Percentiles rank a stretch among this genome's conserved stretches.
These are phyloP conservation scores for Pseudococcus jackbeardsleyi DNA, from an alignment of 2,888 invertebrate species.

Conservation along the genomic window DNA sequence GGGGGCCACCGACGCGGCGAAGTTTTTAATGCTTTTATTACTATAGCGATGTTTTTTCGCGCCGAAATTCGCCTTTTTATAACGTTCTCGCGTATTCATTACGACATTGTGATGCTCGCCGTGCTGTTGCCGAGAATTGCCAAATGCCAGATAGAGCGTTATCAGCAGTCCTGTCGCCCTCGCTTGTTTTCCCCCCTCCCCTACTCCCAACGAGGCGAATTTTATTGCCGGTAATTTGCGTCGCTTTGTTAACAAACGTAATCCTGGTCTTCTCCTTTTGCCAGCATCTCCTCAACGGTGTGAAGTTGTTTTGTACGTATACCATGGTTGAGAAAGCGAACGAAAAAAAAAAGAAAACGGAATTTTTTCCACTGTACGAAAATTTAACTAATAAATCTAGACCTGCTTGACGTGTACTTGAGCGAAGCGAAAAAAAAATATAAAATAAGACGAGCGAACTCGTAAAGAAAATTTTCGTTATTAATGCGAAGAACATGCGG, in stretches of 20 bases:
- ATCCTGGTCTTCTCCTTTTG: not conserved
- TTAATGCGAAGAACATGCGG: not conserved
- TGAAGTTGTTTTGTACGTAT: not conserved
- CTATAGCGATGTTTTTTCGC: constrained; percentile 26
- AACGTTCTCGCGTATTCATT: constrained; percentile 45
- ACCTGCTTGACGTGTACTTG: constrained; percentile 26
- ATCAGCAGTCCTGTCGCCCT: not conserved
- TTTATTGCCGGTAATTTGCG: constrained; percentile 46
- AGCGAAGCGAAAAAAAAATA: not conserved
- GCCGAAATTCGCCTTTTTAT: constrained; percentile 15
- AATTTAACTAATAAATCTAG: constrained; percentile 33
- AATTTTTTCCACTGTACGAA: constrained; percentile 14
- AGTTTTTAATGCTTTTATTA: constrained; percentile 43
- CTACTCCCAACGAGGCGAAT: not conserved
- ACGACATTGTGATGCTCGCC: constrained; percentile 2
- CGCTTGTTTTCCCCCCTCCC: not conserved
- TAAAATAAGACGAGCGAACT: not conserved
- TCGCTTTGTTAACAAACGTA: constrained; percentile 11
- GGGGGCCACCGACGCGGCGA: not conserved
- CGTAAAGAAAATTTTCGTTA: not conserved
- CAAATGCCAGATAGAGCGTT: not conserved
- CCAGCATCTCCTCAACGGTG: not conserved
- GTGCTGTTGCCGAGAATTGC: not conserved
- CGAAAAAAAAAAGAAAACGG: not conserved
- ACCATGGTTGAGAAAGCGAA: no score